phyloP scores from a whole-genome alignment of 2,797 vertebrate species.

The Enteromius unitaeniatus region DNA sequence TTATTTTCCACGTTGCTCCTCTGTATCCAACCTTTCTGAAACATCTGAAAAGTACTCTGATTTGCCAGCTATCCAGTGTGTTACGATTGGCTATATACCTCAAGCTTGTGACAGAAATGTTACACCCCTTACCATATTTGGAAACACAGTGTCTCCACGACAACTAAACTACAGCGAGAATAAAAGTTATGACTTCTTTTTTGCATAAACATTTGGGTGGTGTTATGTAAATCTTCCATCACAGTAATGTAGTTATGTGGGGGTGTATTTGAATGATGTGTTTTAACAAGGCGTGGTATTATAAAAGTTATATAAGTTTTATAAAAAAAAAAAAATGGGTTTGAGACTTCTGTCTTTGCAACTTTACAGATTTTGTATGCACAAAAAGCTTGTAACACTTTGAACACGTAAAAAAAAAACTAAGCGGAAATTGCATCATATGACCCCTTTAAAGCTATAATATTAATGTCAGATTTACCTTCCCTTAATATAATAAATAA shows the following conservation, averaged over 20 bases:
- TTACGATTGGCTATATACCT: neutral
- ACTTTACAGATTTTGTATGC: neutral
- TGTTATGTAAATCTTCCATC: neutral
- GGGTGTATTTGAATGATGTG: neutral
- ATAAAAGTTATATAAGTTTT: no score
- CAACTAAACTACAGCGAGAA: no score
- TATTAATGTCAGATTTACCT: neutral
- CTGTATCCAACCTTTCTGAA: no score
- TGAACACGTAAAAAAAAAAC: no score
- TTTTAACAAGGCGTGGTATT: neutral
- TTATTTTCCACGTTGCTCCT: no score
- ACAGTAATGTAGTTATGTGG: neutral
- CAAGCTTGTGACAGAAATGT: neutral
- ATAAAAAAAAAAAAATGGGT: neutral
- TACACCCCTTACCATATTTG: neutral
- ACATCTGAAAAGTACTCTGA: neutral
- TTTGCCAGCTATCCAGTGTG: neutral
- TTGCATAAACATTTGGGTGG: neutral
- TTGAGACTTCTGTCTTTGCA: neutral
- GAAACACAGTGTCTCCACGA: neutral
- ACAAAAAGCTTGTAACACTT: no score
- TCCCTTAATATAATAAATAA: neutral
- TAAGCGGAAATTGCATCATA: no score
- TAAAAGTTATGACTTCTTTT: neutral
- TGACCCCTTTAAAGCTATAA: neutral